Base-by-base conservation (phyloP, 1,140 invertebrate species). In the Neodiprion fabricii region DNA sequence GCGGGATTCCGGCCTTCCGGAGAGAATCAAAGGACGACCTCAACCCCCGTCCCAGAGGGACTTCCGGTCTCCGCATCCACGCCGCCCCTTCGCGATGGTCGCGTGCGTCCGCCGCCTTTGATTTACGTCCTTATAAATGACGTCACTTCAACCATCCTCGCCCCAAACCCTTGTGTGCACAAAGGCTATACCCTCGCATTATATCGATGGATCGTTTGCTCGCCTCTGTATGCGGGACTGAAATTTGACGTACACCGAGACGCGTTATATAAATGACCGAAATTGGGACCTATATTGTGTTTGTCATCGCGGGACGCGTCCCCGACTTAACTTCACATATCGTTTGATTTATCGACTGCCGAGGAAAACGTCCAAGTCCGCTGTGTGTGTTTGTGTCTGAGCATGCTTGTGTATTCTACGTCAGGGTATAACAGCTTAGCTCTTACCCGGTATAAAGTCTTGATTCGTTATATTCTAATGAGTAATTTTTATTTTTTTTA, bases 61-160 rank as follows among this genome's bases (percentile, higher is more conserved):
- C 53, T 61, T 61, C 53, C 53, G 53, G 53, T 61, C n/a, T 61
- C 53, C 11, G 11, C 74, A 78, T 78, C 74, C 74, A 72, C 74
- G 67, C 65, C 47, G 50, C 71, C 48, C 72, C 28, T 40, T 40
- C 28, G 82, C 81, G 83, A 83, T 84, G 12, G 40, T 48, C 71
- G 53, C 68, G 80, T 74, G 81, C 81, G 82, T 86, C 82, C 83
- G 85, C 85, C 83, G 83, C 86, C 53, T 88, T 89, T 89, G 87
- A 89, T 89, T 89, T 89, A 88, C 88, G 85, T 88, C 81, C 86
- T 88, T 87, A 88, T 88, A 89, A 89, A 86, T 89, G 86, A 89
- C 87, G 87, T 89, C 87, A 89, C 83, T 87, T 81, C 81, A 82
- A 85, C 83, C 83, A 84, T 80, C 78, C 71, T 74, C 77, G 61